phyloP scores from a whole-genome alignment of 2,113 vertebrate genomes.

The Triplophysa dalaica region DNA sequence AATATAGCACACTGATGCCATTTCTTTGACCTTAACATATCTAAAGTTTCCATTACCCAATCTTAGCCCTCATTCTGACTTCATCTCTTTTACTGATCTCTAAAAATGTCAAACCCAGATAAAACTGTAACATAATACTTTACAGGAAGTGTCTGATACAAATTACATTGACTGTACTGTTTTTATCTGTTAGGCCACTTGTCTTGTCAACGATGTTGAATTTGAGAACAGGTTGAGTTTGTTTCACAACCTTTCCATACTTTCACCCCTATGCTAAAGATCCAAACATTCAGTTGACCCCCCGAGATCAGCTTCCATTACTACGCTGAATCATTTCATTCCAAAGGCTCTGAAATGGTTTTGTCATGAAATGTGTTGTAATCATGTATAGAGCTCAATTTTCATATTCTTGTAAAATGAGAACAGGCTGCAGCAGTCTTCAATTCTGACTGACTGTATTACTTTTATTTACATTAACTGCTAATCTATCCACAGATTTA shows the following conservation, averaged over 20 bases:
- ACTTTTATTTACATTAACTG: neutral
- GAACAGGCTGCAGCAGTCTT: neutral
- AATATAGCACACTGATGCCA: neutral
- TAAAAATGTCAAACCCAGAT: neutral
- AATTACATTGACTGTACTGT: neutral
- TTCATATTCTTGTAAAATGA: neutral
- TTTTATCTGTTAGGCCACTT: neutral
- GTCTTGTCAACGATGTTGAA: neutral
- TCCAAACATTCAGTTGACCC: conserved; percentile 4
- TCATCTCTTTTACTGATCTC: conserved; percentile 14
- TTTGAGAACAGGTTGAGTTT: neutral
- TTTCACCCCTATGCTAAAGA: neutral
- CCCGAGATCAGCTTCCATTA: neutral
- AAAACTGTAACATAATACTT: neutral
- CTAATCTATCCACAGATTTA: neutral
- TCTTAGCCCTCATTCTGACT: conserved; percentile 22
- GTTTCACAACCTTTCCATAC: neutral
- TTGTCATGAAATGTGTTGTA: neutral
- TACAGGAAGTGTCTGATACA: neutral
- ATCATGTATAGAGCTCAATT: neutral
- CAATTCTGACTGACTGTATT: neutral
- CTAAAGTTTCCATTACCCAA: conserved; percentile 39
- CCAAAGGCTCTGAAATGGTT: neutral
- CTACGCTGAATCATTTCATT: neutral
- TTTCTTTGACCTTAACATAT: conserved; percentile 36